Percentiles rank a stretch among this genome's conserved stretches.
phyloP scores from a whole-genome alignment of 2,888 invertebrate species.

The Agrilus cyanescens region DNA sequence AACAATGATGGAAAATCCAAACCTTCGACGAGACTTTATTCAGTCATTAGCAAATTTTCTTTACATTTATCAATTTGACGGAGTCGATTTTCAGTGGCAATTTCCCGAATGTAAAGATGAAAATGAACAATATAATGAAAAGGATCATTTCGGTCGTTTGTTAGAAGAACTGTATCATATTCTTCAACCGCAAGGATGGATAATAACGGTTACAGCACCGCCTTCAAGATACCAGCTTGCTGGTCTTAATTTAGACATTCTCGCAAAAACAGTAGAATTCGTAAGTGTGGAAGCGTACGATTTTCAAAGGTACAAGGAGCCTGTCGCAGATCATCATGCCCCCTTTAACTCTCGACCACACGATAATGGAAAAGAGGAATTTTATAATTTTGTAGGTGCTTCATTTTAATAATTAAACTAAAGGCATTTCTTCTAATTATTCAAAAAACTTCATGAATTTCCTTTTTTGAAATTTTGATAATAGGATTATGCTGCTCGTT shows the following conservation, averaged over 20 bases:
- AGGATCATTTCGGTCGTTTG: slow-evolving; percentile 25
- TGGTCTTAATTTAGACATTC: slow-evolving; percentile 48
- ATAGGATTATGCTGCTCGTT: slow-evolving; percentile 56
- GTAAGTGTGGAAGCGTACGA: slow-evolving; percentile 58
- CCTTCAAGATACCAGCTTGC: slow-evolving; percentile 51
- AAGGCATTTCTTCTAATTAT: slow-evolving; percentile 18
- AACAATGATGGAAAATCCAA: slow-evolving; percentile 46
- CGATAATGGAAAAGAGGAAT: slow-evolving; percentile 41
- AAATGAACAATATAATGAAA: slow-evolving; percentile 38
- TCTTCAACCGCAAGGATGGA: slow-evolving; percentile 42
- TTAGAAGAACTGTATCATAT: slow-evolving; percentile 50
- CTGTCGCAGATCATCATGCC: slow-evolving; percentile 39
- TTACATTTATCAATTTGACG: slow-evolving; percentile 62
- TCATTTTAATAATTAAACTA: slow-evolving; percentile 42
- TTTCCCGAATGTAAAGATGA: slow-evolving; percentile 48
- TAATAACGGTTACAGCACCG: slow-evolving; percentile 46
- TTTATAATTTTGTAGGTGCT: slow-evolving; percentile 38
- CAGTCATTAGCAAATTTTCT: slow-evolving; percentile 53
- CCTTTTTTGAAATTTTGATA: neutral
- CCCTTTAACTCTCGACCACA: slow-evolving; percentile 38
- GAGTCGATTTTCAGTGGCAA: slow-evolving; percentile 70
- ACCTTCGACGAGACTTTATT: slow-evolving; percentile 46
- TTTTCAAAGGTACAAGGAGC: slow-evolving; percentile 37
- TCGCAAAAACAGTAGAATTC: slow-evolving; percentile 52
- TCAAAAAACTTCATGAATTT: neutral